Conservation (phyloP, 1,140 invertebrate species). For the Pogonomyrmex californicus region DNA sequence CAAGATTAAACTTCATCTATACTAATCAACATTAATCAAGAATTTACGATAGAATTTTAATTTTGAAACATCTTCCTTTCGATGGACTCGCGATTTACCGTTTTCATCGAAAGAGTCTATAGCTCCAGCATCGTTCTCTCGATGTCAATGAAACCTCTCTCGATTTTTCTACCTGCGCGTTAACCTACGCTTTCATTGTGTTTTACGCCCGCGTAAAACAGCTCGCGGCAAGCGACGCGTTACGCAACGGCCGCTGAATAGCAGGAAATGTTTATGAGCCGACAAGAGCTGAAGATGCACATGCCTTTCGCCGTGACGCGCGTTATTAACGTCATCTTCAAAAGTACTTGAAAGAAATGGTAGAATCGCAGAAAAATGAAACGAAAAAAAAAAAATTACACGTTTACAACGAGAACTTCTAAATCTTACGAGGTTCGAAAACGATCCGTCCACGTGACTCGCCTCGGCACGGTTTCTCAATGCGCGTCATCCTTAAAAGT, state of each 20-base stretch:
- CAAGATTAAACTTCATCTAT: too few relatives aligned
- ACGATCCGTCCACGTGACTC: too few relatives aligned
- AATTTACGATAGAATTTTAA: neutral
- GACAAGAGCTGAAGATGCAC: slow-evolving; percentile 22
- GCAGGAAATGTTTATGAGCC: slow-evolving; percentile 38
- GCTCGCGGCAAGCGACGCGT: neutral
- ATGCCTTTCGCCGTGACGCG: slow-evolving; percentile 4
- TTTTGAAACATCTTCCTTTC: neutral
- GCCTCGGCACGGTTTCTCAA: too few relatives aligned
- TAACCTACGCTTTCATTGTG: slow-evolving; percentile 56
- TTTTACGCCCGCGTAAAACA: slow-evolving; percentile 45
- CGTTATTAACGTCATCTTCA: slow-evolving; percentile 27
- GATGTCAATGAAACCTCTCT: slow-evolving; percentile 17
- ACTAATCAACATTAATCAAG: too few relatives aligned
- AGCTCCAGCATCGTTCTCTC: neutral
- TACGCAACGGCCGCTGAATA: slow-evolving; percentile 48
- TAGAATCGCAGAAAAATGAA: neutral
- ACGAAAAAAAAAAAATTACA: neutral
- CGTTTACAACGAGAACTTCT: neutral
- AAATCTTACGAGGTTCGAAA: too few relatives aligned
- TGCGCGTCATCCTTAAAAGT: too few relatives aligned
- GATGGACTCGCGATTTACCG: slow-evolving; percentile 36
- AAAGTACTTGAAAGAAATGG: neutral
- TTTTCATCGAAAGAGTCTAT: neutral
- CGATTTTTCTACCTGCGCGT: slow-evolving; percentile 23